phyloP scores from a whole-genome alignment of 2,113 vertebrate genomes.

The Pseudorectes ferrugineus region DNA sequence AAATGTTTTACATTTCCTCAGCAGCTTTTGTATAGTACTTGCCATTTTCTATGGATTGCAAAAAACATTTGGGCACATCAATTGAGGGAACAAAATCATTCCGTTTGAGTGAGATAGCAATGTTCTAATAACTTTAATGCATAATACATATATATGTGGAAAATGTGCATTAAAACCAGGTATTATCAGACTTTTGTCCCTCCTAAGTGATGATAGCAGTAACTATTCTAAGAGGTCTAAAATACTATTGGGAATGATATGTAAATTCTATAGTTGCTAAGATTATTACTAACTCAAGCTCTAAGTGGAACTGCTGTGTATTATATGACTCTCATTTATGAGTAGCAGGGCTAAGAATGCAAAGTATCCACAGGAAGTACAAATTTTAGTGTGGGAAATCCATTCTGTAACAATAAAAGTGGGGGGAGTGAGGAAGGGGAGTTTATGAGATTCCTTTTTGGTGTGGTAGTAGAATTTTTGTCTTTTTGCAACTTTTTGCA shows the following conservation, averaged over 20 bases:
- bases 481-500: not conserved
- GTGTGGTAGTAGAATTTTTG: not conserved
- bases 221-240: not conserved
- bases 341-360: not conserved
- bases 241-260: not conserved
- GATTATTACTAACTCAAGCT: not conserved
- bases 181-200: not conserved
- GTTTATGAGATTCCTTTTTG: not conserved
- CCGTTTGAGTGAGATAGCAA: not conserved
- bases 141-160: not conserved
- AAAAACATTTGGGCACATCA: not conserved
- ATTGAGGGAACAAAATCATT: not conserved
- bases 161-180: not conserved
- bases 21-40: not conserved
- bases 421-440: fast-evolving
- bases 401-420: not conserved
- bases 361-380: not conserved
- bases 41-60: not conserved
- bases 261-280: not conserved
- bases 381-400: not conserved
- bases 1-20: not conserved
- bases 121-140: not conserved
- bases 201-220: not conserved
- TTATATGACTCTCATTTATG: not conserved
- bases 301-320: not conserved